Percentiles rank a stretch among this genome's conserved stretches.
Evolutionary conservation across 2,113 vertebrate genomes (phyloP).

Genomic region (Orycteropus afer): DNA sequence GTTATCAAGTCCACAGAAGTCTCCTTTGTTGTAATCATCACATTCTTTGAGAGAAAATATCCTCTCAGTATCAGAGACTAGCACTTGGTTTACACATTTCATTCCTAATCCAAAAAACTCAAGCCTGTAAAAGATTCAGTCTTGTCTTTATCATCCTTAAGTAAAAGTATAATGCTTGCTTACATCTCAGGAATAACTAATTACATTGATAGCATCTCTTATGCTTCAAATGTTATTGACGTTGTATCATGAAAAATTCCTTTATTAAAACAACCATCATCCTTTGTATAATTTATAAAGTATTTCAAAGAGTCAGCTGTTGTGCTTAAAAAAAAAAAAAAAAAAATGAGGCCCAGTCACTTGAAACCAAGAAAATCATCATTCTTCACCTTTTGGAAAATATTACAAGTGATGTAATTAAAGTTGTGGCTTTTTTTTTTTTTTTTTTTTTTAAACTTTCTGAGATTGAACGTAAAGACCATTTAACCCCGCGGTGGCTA

Average conservation of each 20-base stretch:
- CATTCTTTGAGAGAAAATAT: neutral
- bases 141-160: neutral
- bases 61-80: neutral
- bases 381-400: neutral
- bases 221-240: constrained; percentile 44
- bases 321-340: neutral
- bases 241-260: neutral
- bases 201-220: neutral
- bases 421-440: neutral
- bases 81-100: neutral
- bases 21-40: neutral
- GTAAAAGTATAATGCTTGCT: neutral
- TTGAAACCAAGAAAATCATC: constrained; percentile 40
- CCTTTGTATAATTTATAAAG: neutral
- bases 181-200: neutral
- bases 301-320: neutral
- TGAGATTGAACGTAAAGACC: neutral
- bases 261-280: constrained; percentile 16
- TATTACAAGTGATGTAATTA: neutral
- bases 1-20: neutral
- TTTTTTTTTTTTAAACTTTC: neutral
- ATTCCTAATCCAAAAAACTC: neutral
- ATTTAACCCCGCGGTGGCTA: neutral
- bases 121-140: neutral
- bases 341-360: neutral